Conservation (phyloP, 2,797 vertebrate species). For the Alectoris magna region DNA sequence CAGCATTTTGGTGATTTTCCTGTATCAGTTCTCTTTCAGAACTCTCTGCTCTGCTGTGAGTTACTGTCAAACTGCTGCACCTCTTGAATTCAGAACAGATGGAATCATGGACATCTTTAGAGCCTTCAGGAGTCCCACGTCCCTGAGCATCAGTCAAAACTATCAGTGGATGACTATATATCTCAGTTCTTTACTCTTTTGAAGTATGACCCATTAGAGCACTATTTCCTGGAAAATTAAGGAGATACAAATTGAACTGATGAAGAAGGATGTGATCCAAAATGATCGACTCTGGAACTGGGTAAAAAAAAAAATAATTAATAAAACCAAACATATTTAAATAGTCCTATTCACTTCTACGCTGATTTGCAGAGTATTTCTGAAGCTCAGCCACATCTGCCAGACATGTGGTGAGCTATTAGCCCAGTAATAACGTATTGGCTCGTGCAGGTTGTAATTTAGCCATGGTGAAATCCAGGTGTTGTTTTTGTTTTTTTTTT, state of each 20-base stretch:
- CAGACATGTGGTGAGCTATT: fast-evolving
- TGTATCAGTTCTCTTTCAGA: neutral
- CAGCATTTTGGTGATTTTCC: neutral
- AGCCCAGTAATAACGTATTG: neutral
- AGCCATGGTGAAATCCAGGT: neutral
- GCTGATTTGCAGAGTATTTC: neutral
- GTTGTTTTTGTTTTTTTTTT: neutral
- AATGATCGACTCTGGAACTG: neutral
- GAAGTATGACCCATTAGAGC: neutral
- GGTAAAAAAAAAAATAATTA: neutral
- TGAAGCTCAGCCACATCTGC: neutral
- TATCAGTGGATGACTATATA: neutral
- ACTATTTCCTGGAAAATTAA: neutral
- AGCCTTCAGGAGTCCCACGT: neutral
- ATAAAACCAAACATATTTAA: neutral
- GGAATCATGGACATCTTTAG: neutral
- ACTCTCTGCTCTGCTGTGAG: neutral
- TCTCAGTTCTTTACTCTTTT: neutral
- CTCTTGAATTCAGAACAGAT: neutral
- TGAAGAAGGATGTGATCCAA: neutral
- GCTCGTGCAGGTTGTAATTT: no score
- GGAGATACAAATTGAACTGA: neutral
- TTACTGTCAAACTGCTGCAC: neutral
- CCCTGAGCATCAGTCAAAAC: neutral
- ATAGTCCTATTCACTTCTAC: fast-evolving